These are phyloP conservation scores for Marronus borbonicus DNA, from an alignment of 2,888 invertebrate genomes.

Conservation along the genomic window DNA sequence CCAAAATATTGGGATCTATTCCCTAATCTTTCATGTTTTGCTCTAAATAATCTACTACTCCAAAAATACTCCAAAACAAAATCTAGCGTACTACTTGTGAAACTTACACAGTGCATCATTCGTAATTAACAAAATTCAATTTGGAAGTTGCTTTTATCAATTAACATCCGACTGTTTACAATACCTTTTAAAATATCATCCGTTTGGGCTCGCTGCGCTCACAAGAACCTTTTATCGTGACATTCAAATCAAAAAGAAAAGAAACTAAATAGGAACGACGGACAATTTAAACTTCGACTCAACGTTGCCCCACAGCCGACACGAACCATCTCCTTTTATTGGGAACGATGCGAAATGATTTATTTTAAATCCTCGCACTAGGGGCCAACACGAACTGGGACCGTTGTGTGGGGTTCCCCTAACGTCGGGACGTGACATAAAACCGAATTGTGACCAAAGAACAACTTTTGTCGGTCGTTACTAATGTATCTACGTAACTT, in stretches of 20 bases:
- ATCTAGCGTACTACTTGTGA: too few relatives aligned
- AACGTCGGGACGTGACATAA: neutral
- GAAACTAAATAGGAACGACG: neutral
- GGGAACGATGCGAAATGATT: neutral
- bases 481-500: neutral
- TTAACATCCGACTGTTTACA: slow-evolving; percentile 1
- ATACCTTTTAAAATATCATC: slow-evolving; percentile 19
- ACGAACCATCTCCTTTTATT: neutral
- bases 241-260: neutral
- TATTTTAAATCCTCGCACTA: neutral
- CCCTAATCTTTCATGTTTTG: neutral
- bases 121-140: slow-evolving; percentile 1
- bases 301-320: neutral
- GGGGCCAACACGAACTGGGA: neutral
- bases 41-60: neutral
- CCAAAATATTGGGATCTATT: too few relatives aligned
- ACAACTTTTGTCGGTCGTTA: neutral
- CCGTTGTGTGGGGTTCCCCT: neutral
- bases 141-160: neutral
- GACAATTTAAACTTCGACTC: neutral
- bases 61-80: neutral
- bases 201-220: neutral
- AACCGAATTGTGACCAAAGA: neutral
- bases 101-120: too few relatives aligned
- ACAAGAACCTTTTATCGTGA: neutral